Conservation (phyloP, 2,888 invertebrate genomes). For the Miltochrista miniata region DNA sequence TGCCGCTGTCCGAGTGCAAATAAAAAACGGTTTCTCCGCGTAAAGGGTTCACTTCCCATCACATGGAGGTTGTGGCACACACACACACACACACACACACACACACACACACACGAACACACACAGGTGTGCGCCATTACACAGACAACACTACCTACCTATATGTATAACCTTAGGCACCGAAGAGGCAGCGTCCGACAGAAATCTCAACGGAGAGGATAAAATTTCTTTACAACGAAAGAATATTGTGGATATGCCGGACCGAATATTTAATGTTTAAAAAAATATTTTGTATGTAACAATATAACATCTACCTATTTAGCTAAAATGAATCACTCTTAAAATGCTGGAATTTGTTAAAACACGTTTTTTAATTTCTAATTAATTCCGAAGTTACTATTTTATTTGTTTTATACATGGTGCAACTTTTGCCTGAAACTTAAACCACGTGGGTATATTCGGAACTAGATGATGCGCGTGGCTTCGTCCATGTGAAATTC, state of each 20-base stretch:
- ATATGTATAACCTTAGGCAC: conserved; percentile 46
- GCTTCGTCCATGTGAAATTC: no score
- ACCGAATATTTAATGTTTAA: conserved; percentile 9
- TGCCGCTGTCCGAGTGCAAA: conserved; percentile 83
- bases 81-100: conserved; percentile 47
- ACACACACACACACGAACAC: no score
- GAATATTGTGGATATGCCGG: conserved; percentile 58
- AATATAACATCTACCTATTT: no score
- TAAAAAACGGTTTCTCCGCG: conserved; percentile 82
- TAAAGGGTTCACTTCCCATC: conserved; percentile 85
- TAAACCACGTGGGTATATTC: no score
- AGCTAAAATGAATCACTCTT: no score
- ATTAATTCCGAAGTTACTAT: no score
- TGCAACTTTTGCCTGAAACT: no score
- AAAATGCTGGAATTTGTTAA: no score
- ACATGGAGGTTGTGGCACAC: conserved; percentile 70
- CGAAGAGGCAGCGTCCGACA: conserved; percentile 67
- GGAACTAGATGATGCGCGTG: no score
- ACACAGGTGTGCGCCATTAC: conserved; percentile 34
- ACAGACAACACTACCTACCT: conserved; percentile 28
- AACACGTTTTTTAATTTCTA: no score
- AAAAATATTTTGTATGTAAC: background rate
- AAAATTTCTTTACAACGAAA: conserved; percentile 70
- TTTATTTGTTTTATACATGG: no score
- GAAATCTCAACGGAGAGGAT: conserved; percentile 78